Conservation (phyloP, 2,888 invertebrate species). For the Drosophila algonquin region DNA sequence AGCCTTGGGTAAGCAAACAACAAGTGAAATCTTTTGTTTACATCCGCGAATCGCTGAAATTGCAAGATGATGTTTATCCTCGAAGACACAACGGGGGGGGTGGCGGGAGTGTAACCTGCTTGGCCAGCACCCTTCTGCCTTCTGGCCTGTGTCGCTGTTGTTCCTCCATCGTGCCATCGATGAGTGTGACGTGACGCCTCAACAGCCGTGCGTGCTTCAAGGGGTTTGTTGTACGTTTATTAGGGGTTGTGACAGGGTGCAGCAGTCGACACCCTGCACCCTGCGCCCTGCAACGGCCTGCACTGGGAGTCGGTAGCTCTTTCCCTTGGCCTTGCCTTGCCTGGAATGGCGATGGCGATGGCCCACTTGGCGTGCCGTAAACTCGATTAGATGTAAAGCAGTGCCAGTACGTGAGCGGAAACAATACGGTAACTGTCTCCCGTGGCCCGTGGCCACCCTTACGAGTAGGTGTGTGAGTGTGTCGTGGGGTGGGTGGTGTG, state of each 20-base stretch:
- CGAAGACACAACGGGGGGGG: background rate
- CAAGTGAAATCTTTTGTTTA: background rate
- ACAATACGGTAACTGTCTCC: background rate
- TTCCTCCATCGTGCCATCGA: background rate
- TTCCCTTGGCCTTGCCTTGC: background rate
- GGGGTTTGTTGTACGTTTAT: background rate
- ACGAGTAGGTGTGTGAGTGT: background rate
- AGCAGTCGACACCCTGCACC: background rate
- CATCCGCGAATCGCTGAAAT: background rate
- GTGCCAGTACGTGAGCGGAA: background rate
- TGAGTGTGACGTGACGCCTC: background rate
- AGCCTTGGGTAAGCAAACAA: slow-evolving; percentile 18
- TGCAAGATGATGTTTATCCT: background rate
- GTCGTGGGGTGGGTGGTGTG: background rate
- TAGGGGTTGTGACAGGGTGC: background rate
- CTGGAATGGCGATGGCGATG: background rate
- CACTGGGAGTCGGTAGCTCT: background rate
- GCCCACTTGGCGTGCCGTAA: background rate
- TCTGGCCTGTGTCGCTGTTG: background rate
- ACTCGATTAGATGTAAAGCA: background rate
- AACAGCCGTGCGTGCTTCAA: background rate
- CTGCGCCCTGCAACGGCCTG: background rate
- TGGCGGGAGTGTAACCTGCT: background rate
- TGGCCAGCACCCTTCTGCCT: background rate
- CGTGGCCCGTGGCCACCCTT: background rate